These are phyloP conservation scores for Melanotaenia duboulayi DNA, from an alignment of 2,113 vertebrate species.

Conservation along the genomic window DNA sequence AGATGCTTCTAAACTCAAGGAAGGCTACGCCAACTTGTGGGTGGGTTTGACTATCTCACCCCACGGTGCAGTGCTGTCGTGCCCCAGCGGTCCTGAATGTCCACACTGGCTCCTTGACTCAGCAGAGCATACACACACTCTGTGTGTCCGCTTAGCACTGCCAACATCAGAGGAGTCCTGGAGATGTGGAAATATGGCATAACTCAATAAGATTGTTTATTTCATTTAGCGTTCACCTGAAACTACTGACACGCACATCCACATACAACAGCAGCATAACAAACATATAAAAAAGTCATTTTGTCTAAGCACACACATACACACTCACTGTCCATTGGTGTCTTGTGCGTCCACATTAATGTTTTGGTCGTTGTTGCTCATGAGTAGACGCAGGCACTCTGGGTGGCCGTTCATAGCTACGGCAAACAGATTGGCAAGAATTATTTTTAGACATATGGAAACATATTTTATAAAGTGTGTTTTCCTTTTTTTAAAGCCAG, in stretches of 20 bases:
- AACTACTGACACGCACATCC: conserved; percentile 1
- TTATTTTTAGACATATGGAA: too few species aligned
- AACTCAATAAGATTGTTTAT: conserved; percentile 1
- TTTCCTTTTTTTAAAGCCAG: too few species aligned
- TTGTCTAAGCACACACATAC: conserved; percentile 19
- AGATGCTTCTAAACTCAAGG: too few species aligned
- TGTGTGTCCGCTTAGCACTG: conserved; percentile 95
- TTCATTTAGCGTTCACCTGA: conserved; percentile 1
- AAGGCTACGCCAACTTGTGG: too few species aligned
- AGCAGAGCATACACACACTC: conserved; percentile 95
- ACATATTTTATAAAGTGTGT: too few species aligned
- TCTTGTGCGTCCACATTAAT: conserved; percentile 93
- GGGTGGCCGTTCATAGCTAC: conserved; percentile 95
- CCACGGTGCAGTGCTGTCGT: conserved; percentile 94
- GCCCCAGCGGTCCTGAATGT: conserved; percentile 94
- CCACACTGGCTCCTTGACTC: conserved; percentile 93
- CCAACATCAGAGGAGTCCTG: conserved; percentile 96
- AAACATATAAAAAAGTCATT: not conserved
- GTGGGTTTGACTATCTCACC: conserved; percentile 81
- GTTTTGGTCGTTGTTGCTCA: conserved; percentile 91
- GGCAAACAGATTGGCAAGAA: conserved; percentile 10
- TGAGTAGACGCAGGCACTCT: conserved; percentile 93
- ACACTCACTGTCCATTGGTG: conserved; percentile 93
- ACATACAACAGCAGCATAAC: not conserved
- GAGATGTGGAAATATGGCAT: not conserved